phyloP scores from a whole-genome alignment of 2,797 vertebrate species.

The Glyptemys insculpta region DNA sequence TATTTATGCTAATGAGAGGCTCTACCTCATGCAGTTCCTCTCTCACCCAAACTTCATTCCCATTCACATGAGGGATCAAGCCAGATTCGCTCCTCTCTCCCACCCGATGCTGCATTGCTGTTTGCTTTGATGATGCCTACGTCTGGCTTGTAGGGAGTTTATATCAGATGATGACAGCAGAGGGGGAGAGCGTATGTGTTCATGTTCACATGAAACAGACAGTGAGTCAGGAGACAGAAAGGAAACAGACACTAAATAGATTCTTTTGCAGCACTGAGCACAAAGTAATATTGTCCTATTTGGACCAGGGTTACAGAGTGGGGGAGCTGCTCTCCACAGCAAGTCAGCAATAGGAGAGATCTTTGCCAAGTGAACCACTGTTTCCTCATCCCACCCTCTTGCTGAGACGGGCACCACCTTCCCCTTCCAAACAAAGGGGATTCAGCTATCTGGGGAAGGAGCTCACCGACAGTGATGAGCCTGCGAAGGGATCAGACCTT shows the following conservation, averaged over 20 bases:
- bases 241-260: not conserved
- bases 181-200: fast-evolving
- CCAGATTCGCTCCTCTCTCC: fast-evolving
- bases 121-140: not conserved
- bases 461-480: constrained; percentile 52
- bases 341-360: not conserved
- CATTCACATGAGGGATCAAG: not conserved
- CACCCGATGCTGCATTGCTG: fast-evolving
- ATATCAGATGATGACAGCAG: fast-evolving
- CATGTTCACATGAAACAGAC: fast-evolving
- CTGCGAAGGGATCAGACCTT: fast-evolving
- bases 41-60: not conserved
- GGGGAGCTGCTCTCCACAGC: not conserved
- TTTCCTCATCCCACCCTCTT: constrained; percentile 54
- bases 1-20: constrained; percentile 32
- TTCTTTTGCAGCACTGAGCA: not conserved
- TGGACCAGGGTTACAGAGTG: not conserved
- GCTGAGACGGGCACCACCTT: not conserved
- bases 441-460: not conserved
- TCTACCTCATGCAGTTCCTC: not conserved
- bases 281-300: not conserved
- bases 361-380: constrained; percentile 51
- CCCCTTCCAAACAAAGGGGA: not conserved
- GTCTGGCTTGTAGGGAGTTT: not conserved
- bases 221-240: not conserved